Evolutionary conservation across 2,113 vertebrate species (phyloP).

Genomic region (Crocuta crocuta): DNA sequence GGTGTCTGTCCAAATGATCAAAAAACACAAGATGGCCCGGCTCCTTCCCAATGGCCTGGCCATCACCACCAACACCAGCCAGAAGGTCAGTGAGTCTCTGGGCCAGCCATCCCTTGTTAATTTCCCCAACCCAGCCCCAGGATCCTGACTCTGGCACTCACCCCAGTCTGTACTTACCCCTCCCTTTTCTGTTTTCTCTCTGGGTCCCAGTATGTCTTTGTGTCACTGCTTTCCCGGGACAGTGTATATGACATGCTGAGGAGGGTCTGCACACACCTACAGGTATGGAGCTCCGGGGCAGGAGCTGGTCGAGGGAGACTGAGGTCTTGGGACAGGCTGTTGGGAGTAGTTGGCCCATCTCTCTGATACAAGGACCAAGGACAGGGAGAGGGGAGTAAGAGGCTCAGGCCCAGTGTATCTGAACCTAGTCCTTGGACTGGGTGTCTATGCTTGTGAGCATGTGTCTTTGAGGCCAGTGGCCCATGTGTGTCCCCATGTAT

Average conservation of each 20-base stretch:
- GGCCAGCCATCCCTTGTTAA: not conserved
- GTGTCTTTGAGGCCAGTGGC: not conserved
- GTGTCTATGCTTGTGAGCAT: not conserved
- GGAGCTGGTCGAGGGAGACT: not conserved
- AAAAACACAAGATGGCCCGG: slow-evolving; percentile 97
- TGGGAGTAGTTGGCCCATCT: not conserved
- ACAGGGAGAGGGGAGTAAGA: not conserved
- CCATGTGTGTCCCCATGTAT: not conserved
- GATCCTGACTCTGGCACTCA: not conserved
- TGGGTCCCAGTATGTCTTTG: slow-evolving; percentile 93
- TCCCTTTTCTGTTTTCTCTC: not conserved
- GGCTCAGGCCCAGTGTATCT: not conserved
- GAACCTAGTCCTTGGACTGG: not conserved
- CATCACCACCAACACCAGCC: slow-evolving; percentile 94
- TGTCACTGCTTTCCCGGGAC: slow-evolving; percentile 96
- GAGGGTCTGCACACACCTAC: slow-evolving; percentile 95
- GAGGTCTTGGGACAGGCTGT: not conserved
- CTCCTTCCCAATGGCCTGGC: slow-evolving; percentile 96
- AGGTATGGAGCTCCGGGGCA: slow-evolving; percentile 86
- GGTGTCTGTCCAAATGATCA: slow-evolving; percentile 93
- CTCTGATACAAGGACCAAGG: not conserved
- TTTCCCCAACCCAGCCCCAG: not conserved
- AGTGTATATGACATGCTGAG: slow-evolving; percentile 94
- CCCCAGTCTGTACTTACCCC: not conserved
- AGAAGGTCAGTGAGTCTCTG: slow-evolving; percentile 90